Evolutionary conservation across 2,888 invertebrate genomes (phyloP), one percentile per base, ranked within the genome.

Genomic region (Idaea dimidiata): DNA sequence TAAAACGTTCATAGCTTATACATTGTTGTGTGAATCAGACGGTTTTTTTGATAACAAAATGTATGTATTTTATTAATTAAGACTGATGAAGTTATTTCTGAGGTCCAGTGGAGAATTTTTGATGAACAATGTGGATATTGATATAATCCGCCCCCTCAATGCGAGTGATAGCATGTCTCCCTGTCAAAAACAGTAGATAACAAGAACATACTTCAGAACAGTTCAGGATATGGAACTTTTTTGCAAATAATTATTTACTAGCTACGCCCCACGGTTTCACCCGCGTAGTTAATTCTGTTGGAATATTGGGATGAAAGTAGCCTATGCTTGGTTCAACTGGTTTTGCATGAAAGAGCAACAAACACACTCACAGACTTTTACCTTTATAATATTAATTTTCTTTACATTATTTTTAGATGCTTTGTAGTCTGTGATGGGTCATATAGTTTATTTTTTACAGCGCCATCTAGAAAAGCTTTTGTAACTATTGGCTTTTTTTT

Each of bases 1-100:
- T 57, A 59, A 66, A 66, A 59, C 54, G 58, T 62, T 66, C 58
- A 58, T 59, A 16, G 54, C 16, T 55, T 55, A 16, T 55, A 43
- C 43, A 17, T 55, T 16, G 54, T 16, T 17, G 54, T 55, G 54
- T 55, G 16, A 55, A 17, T 55, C 54, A 55, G 54, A 7, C 17
- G 54, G 54, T 55, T 55, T 16, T 53, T 55, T 55, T 55, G 17
- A 17, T 56, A 56, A 17, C 56, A 18, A 55, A 55, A 55, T 17
- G 17, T 2, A 18, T 56, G 17, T 16, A 56, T 56, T 56, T 17
- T 1, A 18, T 56, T 17, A 18, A 43, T 43, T 43, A 56, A 56
- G 56, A 56, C 56, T 56, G 56, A 56, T 56, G 56, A 56, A 17
- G 10, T 56, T 17, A 17, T 18, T 56, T 56, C 56, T 56, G 56